Evolutionary conservation across 2,113 vertebrate species (phyloP), one percentile per base, ranked within the genome.

Genomic region (Myocastor coypus): DNA sequence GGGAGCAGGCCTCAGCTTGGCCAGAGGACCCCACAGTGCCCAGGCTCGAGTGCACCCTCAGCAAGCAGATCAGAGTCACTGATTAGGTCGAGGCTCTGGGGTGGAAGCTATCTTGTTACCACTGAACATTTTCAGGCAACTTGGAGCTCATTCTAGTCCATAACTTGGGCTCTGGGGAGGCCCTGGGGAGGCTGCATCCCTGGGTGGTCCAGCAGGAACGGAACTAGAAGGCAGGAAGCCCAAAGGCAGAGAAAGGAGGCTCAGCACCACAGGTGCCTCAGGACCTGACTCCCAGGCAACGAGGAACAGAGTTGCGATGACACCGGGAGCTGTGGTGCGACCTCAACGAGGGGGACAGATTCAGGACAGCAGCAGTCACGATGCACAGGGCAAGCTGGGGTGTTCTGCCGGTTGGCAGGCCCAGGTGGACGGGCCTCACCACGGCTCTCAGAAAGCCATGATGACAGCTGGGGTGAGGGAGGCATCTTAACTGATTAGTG

Each of bases 361-460:
- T 66, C 66, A 59, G 92, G 83, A 63, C n/a, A 26, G 40, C 1
- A 2, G n/a, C 19, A 37, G 37, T 17, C 32, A 10, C 3, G 9
- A n/a, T 17, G 22, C 40, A n/a, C 4, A 20, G 83, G 83, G 22
- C 64, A 42, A 68, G 73, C 80, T 75, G 11, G 69, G 40, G 19
- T 66, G 78, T 24, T 16, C 5, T 19, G 77, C 7, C 34, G 30
- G 77, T 28, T 34, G 42, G 77, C 1, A 1, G 69, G 68, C 63
- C 69, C 6, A 55, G 37, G 64, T 3, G 42, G 40, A 66, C 61
- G 34, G 78, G 37, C 63, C 77, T 26, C 59, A 90, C 26, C 61
- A 87, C 14, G 87, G 84, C 55, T 92, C 63, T 78, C 2, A 83
- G 86, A 87, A 95, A 91, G 69, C 75, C 61, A 71, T 34, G 55